Evolutionary conservation across 1,140 invertebrate species (phyloP), one percentile per base, ranked within the genome.

Genomic region (Hermetia illucens): DNA sequence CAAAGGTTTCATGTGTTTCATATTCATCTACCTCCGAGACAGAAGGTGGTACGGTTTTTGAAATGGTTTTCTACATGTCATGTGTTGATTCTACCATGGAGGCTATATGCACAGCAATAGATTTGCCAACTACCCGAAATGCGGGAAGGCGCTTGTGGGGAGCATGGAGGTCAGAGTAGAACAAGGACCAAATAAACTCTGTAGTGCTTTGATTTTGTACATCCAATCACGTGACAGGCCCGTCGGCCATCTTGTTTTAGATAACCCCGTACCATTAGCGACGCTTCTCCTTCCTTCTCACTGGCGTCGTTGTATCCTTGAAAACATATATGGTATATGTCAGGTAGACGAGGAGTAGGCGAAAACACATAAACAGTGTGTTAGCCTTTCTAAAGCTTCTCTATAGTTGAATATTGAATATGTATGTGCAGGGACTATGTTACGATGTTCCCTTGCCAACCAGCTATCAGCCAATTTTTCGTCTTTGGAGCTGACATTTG

Each of bases 191-290:
- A 27, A 27, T 27, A 8, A 27, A 27, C 24, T 27, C 24, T 13
- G 13, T 8, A 27, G 24, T 27, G 13, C 24, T 27, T 27, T 27
- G 24, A 8, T 27, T 27, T 27, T 34, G 25, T 40, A 21, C 20
- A 37, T 42, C 40, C 40, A 42, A 42, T 42, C 40, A 42, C 40
- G 34, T 38, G 25, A 42, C 30, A 42, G 40, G 36, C 35, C n/a
- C 40, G 40, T 30, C 40, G 40, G 40, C 29, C 35, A 42, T 38
- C 29, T 41, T 41, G 19, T 37, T 38, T 34, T 21, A 37, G 27
- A 37, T 38, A 41, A 37, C 40, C 39, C 40, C 22, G 30, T 17
- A 34, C 12, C 16, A 34, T 19, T 9, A 34, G 18, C 16, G 32
- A 15, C n/a, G n/a, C n/a, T n/a, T n/a, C n/a, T n/a, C n/a, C n/a